Evolutionary conservation across 2,888 invertebrate species (phyloP).

Genomic region (Nemapogon koenigi): DNA sequence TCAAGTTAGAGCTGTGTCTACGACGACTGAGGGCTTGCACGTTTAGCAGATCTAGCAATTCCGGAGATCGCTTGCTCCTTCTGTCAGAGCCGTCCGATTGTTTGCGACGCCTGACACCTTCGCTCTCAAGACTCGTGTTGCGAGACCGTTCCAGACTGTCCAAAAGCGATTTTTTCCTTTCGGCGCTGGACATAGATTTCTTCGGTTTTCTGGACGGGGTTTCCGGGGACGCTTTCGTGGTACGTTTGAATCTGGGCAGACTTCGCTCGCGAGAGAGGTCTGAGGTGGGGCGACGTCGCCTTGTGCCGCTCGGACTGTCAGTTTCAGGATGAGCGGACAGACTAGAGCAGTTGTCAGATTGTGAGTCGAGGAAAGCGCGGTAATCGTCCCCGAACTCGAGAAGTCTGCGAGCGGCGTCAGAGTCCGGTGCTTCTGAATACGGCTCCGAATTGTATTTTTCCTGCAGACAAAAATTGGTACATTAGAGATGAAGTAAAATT

Average conservation of each 20-base stretch:
- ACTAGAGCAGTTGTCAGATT: slow-evolving; percentile 86
- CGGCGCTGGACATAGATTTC: slow-evolving; percentile 57
- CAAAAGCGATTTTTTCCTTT: slow-evolving; percentile 51
- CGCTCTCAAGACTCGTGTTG: slow-evolving; percentile 56
- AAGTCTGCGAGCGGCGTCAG: slow-evolving; percentile 81
- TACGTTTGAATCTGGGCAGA: slow-evolving; percentile 43
- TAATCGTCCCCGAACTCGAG: slow-evolving; percentile 92
- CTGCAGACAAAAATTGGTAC: slow-evolving; percentile 47
- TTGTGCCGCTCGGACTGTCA: slow-evolving; percentile 38
- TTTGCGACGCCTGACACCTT: slow-evolving; percentile 42
- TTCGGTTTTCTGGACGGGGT: slow-evolving; percentile 49
- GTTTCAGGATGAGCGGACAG: slow-evolving; percentile 70
- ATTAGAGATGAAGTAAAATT: not conserved
- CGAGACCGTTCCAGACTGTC: slow-evolving; percentile 55
- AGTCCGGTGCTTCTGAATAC: slow-evolving; percentile 86
- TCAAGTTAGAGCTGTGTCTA: slow-evolving; percentile 53
- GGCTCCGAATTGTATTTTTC: slow-evolving; percentile 92
- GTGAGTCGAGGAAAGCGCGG: slow-evolving; percentile 86
- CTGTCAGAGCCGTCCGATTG: slow-evolving; percentile 39
- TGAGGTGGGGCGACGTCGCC: slow-evolving; percentile 48
- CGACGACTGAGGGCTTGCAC: slow-evolving; percentile 46
- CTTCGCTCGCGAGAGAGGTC: slow-evolving; percentile 38
- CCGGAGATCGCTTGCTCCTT: slow-evolving; percentile 47
- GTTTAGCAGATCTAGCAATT: slow-evolving; percentile 42
- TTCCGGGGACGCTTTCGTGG: slow-evolving; percentile 44